phyloP scores from a whole-genome alignment of 2,797 vertebrate genomes.

The Scyliorhinus canicula region DNA sequence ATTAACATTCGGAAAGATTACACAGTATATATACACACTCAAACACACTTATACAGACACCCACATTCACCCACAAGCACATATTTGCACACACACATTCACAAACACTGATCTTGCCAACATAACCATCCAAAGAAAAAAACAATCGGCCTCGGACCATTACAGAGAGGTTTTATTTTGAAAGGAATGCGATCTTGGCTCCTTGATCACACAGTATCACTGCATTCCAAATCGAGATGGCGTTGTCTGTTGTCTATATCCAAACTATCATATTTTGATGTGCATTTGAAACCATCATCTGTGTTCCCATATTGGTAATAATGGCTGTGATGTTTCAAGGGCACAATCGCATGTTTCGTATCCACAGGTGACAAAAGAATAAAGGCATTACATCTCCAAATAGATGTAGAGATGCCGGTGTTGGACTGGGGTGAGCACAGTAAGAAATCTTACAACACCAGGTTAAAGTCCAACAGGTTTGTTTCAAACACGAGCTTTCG shows the following conservation, averaged over 20 bases:
- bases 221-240: background rate
- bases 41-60: no score
- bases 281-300: background rate
- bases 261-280: no score
- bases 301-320: background rate
- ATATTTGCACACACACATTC: no score
- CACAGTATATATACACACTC: no score
- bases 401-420: no score
- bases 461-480: no score
- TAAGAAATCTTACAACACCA: no score
- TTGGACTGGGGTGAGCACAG: no score
- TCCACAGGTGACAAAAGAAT: background rate
- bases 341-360: background rate
- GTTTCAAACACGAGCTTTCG: no score
- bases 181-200: background rate
- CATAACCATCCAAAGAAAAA: background rate
- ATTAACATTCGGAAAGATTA: no score
- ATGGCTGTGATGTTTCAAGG: no score
- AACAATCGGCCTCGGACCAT: background rate
- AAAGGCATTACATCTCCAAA: background rate
- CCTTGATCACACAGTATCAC: background rate
- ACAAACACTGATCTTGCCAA: background rate
- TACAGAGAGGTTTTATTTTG: background rate
- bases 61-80: no score
- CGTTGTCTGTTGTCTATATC: background rate